These are phyloP conservation scores for Orestias chungarensis DNA, from an alignment of 2,797 vertebrate genomes.

Conservation along the genomic window DNA sequence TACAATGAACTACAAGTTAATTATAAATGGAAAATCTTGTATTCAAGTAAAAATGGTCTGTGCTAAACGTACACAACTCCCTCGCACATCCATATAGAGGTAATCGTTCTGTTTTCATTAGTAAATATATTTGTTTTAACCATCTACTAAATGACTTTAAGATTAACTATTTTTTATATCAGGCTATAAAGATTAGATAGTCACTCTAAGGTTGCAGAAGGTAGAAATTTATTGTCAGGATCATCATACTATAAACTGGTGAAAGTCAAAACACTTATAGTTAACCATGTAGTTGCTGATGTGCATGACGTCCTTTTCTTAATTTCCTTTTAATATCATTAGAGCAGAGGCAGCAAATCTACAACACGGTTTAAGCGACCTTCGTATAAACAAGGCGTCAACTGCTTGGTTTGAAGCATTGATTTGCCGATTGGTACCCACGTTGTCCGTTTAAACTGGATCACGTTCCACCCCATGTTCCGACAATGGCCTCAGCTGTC, in stretches of 20 bases:
- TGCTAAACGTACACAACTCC: not conserved
- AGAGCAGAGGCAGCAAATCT: constrained; percentile 27
- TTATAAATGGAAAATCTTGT: not conserved
- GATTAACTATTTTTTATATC: constrained; percentile 28
- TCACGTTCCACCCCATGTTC: constrained; percentile 29
- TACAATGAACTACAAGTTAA: not conserved
- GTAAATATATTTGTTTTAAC: not conserved
- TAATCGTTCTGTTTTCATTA: not conserved
- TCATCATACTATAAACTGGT: not conserved
- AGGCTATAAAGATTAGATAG: constrained; percentile 5
- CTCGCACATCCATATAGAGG: not conserved
- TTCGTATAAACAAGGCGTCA: constrained; percentile 44
- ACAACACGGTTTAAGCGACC: constrained; percentile 12
- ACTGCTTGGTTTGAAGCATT: constrained; percentile 36
- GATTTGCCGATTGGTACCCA: constrained; percentile 1
- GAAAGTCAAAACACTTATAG: not conserved
- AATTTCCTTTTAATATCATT: constrained; percentile 54
- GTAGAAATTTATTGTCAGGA: not conserved
- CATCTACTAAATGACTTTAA: not conserved
- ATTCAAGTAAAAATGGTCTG: not conserved
- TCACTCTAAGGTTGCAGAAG: not conserved
- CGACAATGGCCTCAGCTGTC: constrained; percentile 58
- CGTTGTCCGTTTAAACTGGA: constrained; percentile 25
- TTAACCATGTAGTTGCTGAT: constrained; percentile 26
- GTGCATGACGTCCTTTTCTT: constrained; percentile 37